phyloP scores from a whole-genome alignment of 2,797 vertebrate species.

The Discoglossus pictus region DNA sequence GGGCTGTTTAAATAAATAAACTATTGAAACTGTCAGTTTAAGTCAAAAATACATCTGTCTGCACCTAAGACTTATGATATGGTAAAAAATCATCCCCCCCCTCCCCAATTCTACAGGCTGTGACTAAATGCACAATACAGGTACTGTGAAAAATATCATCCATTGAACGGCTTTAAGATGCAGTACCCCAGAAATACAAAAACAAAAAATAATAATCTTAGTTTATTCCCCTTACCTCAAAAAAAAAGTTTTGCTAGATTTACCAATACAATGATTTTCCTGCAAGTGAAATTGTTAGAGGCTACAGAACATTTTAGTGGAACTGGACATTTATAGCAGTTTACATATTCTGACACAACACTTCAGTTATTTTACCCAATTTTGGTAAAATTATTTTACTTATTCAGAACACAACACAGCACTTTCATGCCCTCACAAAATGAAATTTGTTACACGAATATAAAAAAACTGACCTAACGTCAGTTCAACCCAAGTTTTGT shows the following conservation, averaged over 20 bases:
- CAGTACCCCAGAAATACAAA: constrained; percentile 4
- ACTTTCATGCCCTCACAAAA: constrained; percentile 59
- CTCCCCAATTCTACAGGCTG: constrained; percentile 27
- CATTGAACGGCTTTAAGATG: constrained; percentile 65
- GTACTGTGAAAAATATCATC: constrained; percentile 31
- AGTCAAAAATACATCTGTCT: constrained; percentile 11
- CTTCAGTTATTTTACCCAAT: constrained; percentile 66
- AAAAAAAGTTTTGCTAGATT: too few relatives aligned
- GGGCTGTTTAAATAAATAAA: too few relatives aligned
- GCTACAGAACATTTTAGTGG: neutral
- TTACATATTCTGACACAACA: constrained; percentile 93
- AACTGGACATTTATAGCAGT: constrained; percentile 34
- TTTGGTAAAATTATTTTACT: constrained; percentile 1
- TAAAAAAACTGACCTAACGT: too few relatives aligned
- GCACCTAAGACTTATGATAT: too few relatives aligned
- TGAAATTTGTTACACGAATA: too few relatives aligned
- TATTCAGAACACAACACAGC: constrained; percentile 88
- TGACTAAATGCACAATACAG: constrained; percentile 58
- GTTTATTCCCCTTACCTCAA: too few relatives aligned
- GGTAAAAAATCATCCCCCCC: constrained; percentile 18
- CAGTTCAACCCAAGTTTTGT: too few relatives aligned
- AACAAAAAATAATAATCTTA: too few relatives aligned
- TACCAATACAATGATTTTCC: too few relatives aligned
- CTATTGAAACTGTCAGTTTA: too few relatives aligned
- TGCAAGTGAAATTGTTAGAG: too few relatives aligned